Percentiles rank a stretch among this genome's conserved stretches.
phyloP scores from a whole-genome alignment of 1,140 invertebrate genomes.

The Listronotus bonariensis region DNA sequence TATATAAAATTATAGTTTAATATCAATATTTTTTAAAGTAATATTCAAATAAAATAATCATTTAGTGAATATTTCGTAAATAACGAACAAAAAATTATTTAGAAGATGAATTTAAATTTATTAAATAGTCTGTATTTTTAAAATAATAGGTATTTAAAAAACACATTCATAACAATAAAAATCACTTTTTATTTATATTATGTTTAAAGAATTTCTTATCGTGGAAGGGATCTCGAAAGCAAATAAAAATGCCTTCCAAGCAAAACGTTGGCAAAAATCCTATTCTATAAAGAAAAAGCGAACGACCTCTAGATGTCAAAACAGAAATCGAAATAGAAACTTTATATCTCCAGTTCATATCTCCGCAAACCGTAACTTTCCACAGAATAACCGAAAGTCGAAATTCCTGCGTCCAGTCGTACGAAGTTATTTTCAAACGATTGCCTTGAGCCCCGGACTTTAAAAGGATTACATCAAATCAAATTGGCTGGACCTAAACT shows the following conservation, averaged over 20 bases:
- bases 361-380: conserved; percentile 11
- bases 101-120: too few relatives aligned
- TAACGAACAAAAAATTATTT: too few relatives aligned
- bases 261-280: conserved; percentile 1
- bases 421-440: conserved; percentile 7
- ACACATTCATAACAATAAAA: not conserved
- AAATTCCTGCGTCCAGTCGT: conserved; percentile 7
- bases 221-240: not conserved
- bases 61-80: too few relatives aligned
- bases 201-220: not conserved
- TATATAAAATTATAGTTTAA: too few relatives aligned
- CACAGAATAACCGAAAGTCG: conserved; percentile 7
- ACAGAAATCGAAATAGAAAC: conserved; percentile 6
- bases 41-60: too few relatives aligned
- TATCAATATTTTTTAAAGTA: too few relatives aligned
- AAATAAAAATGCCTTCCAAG: not conserved
- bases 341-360: conserved; percentile 7
- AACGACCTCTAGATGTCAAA: not conserved
- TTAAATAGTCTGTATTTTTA: too few relatives aligned
- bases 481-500: too few relatives aligned
- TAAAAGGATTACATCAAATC: too few relatives aligned
- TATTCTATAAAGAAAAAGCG: conserved; percentile 3
- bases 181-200: not conserved
- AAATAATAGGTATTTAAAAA: too few relatives aligned
- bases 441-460: conserved; percentile 4